Base-by-base conservation (phyloP, 2,113 vertebrate species). In the Galemys pyrenaicus region DNA sequence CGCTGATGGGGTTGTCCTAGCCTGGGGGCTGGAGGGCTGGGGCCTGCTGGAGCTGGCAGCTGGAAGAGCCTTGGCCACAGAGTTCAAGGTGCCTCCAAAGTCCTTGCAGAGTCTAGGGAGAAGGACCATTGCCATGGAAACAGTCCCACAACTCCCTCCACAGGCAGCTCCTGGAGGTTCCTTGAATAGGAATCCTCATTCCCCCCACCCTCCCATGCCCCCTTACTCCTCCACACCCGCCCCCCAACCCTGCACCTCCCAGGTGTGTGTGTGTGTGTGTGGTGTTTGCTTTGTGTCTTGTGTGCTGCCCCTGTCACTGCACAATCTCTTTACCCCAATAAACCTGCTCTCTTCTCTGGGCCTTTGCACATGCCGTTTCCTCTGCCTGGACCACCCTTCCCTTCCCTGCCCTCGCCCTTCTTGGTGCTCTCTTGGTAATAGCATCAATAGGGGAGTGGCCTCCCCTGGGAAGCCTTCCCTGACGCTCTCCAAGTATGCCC, bases 71-170 rank as follows among this genome's bases (percentile, higher is more conserved):
- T 70, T 67, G 6, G 58, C 19, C 8, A 0, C 3, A 39, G n/a
- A 84, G 35, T 16, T 5, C 28, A 83, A 82, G 35, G 49, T 79
- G 39, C 32, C n/a, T 58, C 60, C 39, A 78, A 54, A 85, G 24
- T 46, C 89, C 64, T 83, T 83, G 65, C 28, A 32, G 65, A 44
- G 37, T 78, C 67, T 91, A 58, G 78, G 56, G 77, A 89, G 56
- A 46, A 32, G 20, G 16, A 39, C 24, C 22, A 62, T 91, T 94
- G 68, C 82, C 32, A 56, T 85, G 93, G 95, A 94, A 94, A 96
- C 94, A 67, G 15, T 64, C 51, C 78, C 58, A 74, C 60, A 94
- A 35, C 87, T 60, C 2, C 39, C 56, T 64, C 77, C 41, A n/a
- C 5, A 2, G 2, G 8, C 64, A 90, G 81, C 39, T 54, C 73